Conservation (phyloP, 2,888 invertebrate genomes). For the Synanthedon formicaeformis region DNA sequence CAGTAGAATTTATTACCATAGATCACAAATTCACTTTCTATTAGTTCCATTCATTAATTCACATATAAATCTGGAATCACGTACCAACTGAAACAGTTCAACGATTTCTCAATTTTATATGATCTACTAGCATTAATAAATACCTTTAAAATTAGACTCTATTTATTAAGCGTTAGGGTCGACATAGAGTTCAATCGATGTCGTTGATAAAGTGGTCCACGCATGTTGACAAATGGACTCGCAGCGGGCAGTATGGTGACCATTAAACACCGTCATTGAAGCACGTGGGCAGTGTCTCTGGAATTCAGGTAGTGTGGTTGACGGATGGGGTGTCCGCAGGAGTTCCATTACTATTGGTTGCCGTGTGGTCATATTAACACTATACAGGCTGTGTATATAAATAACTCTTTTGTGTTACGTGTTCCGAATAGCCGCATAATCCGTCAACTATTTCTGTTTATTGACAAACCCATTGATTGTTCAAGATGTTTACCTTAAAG, state of each 20-base stretch:
- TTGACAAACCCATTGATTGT: too few species aligned
- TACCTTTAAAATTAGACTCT: too few species aligned
- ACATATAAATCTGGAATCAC: neutral
- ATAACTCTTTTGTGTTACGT: too few species aligned
- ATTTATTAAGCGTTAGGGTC: too few species aligned
- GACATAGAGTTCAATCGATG: neutral
- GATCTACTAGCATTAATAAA: too few species aligned
- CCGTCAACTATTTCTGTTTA: too few species aligned
- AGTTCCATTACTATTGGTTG: conserved; percentile 9
- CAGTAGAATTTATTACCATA: too few species aligned
- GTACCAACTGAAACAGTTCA: neutral
- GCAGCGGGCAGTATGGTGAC: conserved; percentile 44
- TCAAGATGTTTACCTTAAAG: too few species aligned
- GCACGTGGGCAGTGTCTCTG: conserved; percentile 29
- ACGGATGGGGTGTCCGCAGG: conserved; percentile 39
- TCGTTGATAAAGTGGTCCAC: conserved; percentile 7
- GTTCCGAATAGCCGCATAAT: too few species aligned
- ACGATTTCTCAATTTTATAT: neutral
- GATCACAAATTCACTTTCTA: neutral
- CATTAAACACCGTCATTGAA: conserved; percentile 36
- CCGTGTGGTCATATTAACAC: conserved; percentile 21
- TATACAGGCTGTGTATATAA: conserved; percentile 1
- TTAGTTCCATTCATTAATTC: neutral
- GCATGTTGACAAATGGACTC: conserved; percentile 48
- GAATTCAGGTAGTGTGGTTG: conserved; percentile 49